Percentiles rank a stretch among this genome's conserved stretches.
Evolutionary conservation across 2,888 invertebrate species (phyloP).

Genomic region (Galerucella nymphaeae): DNA sequence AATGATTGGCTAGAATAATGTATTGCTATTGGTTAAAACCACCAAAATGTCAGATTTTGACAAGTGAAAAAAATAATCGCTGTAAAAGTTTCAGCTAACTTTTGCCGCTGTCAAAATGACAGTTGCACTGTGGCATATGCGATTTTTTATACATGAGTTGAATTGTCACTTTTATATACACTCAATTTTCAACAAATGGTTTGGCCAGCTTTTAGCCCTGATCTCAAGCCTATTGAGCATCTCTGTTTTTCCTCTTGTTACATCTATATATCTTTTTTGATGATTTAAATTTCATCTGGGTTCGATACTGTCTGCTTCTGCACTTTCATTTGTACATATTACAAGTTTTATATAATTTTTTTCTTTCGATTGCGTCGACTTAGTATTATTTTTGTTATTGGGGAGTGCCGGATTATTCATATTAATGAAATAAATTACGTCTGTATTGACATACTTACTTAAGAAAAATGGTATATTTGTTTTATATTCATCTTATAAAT

Average conservation of each 20-base stretch:
- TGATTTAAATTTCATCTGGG: neutral
- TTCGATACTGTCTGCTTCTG: slow-evolving; percentile 1
- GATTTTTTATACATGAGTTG: too few species aligned
- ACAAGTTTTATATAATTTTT: slow-evolving; percentile 21
- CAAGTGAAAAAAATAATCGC: too few species aligned
- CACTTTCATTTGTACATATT: slow-evolving; percentile 9
- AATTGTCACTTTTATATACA: too few species aligned
- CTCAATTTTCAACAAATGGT: too few species aligned
- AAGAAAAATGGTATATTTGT: neutral
- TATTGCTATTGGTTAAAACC: too few species aligned
- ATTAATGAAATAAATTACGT: slow-evolving; percentile 6
- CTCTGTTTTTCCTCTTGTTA: neutral
- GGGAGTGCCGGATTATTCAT: slow-evolving; percentile 12
- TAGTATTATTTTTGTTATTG: slow-evolving; percentile 6
- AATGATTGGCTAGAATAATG: too few species aligned
- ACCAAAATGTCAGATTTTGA: too few species aligned
- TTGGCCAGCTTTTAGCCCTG: too few species aligned
- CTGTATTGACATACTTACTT: slow-evolving; percentile 7
- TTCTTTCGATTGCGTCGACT: slow-evolving; percentile 5
- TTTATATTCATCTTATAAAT: neutral
- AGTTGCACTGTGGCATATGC: too few species aligned
- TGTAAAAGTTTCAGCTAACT: too few species aligned
- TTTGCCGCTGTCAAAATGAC: too few species aligned
- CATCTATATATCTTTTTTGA: neutral
- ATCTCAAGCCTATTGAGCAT: too few species aligned